These are phyloP conservation scores for Trachelus iudaicus DNA, from an alignment of 2,888 invertebrate genomes.

Conservation along the genomic window DNA sequence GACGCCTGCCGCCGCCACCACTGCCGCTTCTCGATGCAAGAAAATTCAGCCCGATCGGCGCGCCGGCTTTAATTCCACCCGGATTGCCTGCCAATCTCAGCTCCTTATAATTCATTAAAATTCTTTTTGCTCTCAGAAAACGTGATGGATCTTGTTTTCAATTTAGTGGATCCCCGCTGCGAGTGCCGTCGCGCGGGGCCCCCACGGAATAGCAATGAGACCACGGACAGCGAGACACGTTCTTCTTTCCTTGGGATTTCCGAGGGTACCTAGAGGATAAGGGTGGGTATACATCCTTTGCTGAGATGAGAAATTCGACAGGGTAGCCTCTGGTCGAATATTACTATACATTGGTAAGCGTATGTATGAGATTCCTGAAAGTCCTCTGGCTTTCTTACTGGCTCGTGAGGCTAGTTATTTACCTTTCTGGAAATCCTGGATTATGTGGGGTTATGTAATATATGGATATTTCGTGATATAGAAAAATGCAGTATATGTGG, in stretches of 20 bases:
- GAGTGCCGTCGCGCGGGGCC: constrained; percentile 38
- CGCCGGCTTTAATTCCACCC: constrained; percentile 38
- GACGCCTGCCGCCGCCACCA: not conserved
- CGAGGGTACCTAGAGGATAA: not conserved
- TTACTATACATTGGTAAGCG: not conserved
- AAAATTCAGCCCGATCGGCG: constrained; percentile 11
- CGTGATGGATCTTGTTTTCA: constrained; percentile 66
- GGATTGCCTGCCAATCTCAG: constrained; percentile 51
- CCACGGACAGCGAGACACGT: constrained; percentile 18
- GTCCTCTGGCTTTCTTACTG: not conserved
- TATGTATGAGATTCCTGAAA: not conserved
- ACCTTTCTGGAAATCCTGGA: not conserved
- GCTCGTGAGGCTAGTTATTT: not conserved
- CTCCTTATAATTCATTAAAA: constrained; percentile 64
- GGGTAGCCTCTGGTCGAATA: not conserved
- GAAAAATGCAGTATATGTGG: not conserved
- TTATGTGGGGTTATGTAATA: not conserved
- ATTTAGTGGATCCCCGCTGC: constrained; percentile 62
- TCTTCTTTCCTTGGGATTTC: not conserved
- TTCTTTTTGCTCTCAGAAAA: constrained; percentile 61
- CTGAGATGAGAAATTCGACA: not conserved
- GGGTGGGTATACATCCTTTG: not conserved
- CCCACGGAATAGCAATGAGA: constrained; percentile 60
- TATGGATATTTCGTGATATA: not conserved
- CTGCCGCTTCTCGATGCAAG: constrained; percentile 2